Percentiles rank a stretch among this genome's conserved stretches.
Conservation (phyloP, 2,888 invertebrate species). For the Poecilus cupreus region DNA sequence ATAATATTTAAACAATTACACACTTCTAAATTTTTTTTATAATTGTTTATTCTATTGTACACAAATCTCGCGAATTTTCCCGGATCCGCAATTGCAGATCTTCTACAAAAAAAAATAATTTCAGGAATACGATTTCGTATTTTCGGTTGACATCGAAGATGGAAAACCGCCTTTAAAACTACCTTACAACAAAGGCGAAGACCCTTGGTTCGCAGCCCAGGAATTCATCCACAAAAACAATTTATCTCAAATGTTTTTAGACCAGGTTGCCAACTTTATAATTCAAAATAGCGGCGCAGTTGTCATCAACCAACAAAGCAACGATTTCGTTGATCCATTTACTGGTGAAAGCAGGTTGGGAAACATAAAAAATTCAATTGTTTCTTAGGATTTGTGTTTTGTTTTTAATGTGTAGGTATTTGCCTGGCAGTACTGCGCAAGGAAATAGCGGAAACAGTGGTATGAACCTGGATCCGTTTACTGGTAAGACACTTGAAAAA, state of each 20-base stretch:
- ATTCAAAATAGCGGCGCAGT: constrained; percentile 83
- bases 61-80: too few species aligned
- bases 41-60: too few species aligned
- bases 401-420: too few species aligned
- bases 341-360: constrained; percentile 75
- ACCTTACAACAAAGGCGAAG: constrained; percentile 92
- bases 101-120: too few species aligned
- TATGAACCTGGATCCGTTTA: constrained; percentile 76
- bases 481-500: constrained; percentile 73
- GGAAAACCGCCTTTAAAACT: constrained; percentile 91
- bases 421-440: constrained; percentile 73
- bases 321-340: constrained; percentile 79
- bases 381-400: too few species aligned
- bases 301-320: constrained; percentile 66
- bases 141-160: constrained; percentile 96
- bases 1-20: too few species aligned
- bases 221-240: constrained; percentile 89
- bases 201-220: constrained; percentile 95
- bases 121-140: constrained; percentile 95
- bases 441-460: constrained; percentile 65
- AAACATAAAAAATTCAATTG: background rate
- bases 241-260: constrained; percentile 90
- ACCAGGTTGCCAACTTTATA: constrained; percentile 95
- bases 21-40: too few species aligned
- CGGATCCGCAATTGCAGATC: too few species aligned